Conservation (phyloP, 2,797 vertebrate genomes). For the Meda fulgida region DNA sequence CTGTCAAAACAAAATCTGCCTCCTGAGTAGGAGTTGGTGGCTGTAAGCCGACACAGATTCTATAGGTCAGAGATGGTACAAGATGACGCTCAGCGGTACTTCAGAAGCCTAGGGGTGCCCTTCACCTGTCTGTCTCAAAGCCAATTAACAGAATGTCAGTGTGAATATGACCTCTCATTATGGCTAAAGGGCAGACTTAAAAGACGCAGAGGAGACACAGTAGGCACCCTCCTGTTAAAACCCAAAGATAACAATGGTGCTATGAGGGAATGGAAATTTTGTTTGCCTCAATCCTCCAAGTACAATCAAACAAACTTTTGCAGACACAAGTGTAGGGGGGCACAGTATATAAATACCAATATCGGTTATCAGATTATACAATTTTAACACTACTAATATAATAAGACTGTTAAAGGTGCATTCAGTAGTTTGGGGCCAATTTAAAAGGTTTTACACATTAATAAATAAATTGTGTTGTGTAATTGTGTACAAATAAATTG, state of each 20-base stretch:
- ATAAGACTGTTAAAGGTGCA: too few relatives aligned
- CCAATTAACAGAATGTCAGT: slow-evolving; percentile 84
- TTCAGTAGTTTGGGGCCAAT: too few relatives aligned
- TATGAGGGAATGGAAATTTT: neutral
- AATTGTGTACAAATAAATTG: too few relatives aligned
- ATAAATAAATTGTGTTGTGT: too few relatives aligned
- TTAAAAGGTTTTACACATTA: too few relatives aligned
- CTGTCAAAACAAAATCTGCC: neutral
- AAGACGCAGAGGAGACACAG: slow-evolving; percentile 54
- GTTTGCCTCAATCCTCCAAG: neutral
- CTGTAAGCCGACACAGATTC: neutral
- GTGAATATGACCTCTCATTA: slow-evolving; percentile 69
- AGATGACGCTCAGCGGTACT: slow-evolving; percentile 66
- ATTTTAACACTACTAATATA: too few relatives aligned
- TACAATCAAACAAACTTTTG: neutral
- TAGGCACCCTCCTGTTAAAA: slow-evolving; percentile 63
- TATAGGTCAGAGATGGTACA: slow-evolving; percentile 54
- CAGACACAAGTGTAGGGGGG: neutral
- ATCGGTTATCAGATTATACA: neutral
- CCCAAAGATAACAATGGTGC: slow-evolving; percentile 53
- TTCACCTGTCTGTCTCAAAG: slow-evolving; percentile 65
- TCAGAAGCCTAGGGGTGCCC: slow-evolving; percentile 66
- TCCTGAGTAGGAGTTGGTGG: neutral
- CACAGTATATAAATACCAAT: neutral
- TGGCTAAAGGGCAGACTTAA: slow-evolving; percentile 68